phyloP scores from a whole-genome alignment of 2,797 vertebrate genomes.

The Chelmon rostratus region DNA sequence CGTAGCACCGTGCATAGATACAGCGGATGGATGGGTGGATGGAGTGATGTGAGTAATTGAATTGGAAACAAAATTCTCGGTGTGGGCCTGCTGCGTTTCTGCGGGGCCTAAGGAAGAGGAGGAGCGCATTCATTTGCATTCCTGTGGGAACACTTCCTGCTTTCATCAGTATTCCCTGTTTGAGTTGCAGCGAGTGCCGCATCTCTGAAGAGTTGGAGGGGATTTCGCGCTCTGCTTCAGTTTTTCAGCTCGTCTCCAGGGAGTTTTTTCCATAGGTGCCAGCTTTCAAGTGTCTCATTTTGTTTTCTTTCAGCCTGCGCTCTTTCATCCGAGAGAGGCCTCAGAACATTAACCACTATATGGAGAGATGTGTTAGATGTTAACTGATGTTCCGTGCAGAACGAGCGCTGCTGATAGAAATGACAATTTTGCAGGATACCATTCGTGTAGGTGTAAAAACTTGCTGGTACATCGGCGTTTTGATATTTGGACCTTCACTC shows the following conservation, averaged over 20 bases:
- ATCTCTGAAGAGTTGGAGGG: slow-evolving; percentile 49
- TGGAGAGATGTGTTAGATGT: not conserved
- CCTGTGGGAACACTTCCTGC: slow-evolving; percentile 65
- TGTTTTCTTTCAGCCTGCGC: slow-evolving; percentile 16
- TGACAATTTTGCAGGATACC: slow-evolving; percentile 13
- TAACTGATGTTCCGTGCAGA: slow-evolving; percentile 2
- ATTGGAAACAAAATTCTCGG: slow-evolving; percentile 54
- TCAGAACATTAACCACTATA: slow-evolving; percentile 45
- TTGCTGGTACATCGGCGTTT: not conserved
- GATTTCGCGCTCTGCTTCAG: slow-evolving; percentile 55
- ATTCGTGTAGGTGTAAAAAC: not conserved
- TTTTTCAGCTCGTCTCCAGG: slow-evolving; percentile 47
- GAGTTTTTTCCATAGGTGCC: slow-evolving; percentile 59
- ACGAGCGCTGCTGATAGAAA: not conserved
- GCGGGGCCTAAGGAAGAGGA: slow-evolving; percentile 44
- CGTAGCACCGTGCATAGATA: slow-evolving; percentile 42
- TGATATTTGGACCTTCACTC: slow-evolving; percentile 22
- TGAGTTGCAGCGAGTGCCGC: slow-evolving; percentile 30
- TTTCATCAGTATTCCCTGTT: slow-evolving; percentile 67
- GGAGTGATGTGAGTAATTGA: slow-evolving; percentile 63
- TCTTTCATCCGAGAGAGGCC: slow-evolving; percentile 49
- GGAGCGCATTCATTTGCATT: slow-evolving; percentile 64
- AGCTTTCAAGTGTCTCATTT: slow-evolving; percentile 41
- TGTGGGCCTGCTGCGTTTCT: slow-evolving; percentile 43
- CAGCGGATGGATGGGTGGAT: slow-evolving; percentile 25